Evolutionary conservation across 2,888 invertebrate species (phyloP), one percentile per base, ranked within the genome.

Genomic region (Drosophila neotestacea): DNA sequence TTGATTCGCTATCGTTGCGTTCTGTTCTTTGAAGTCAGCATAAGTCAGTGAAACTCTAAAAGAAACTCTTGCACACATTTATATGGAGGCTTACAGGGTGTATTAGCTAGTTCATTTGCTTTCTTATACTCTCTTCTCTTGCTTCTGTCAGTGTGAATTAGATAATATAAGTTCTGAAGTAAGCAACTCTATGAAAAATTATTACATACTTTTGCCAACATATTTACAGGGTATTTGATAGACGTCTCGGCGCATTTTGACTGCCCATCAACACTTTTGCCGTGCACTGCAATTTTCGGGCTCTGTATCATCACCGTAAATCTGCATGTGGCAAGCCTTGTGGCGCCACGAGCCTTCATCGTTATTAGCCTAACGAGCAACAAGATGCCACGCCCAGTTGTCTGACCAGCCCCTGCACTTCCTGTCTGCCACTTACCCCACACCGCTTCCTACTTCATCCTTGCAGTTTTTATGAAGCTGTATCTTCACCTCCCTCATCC

Each of bases 291-390:
- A 50, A 52, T 56, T 69, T 77, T 71, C 6, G 61, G 50, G 22
- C 28, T n/a, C 61, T 63, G 50, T 67, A 72, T 71, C 70, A 50
- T 63, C 50, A 62, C 50, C 71, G 73, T 70, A 73, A 73, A 73
- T 76, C 68, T 67, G 69, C 65, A 62, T 62, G 65, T 44, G 38
- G 44, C 47, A 38, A n/a, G 38, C 27, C 27, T 39, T 32, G 51
- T 46, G 54, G 59, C 42, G 71, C 63, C 60, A 22, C 51, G 47
- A 70, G 66, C 64, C 63, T 36, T 70, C 46, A 46, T 16, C 75
- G 71, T 74, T 81, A 81, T 84, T 81, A 72, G 70, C 58, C 77
- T 82, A 82, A 82, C 81, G 79, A 82, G 85, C 81, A 84, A 76
- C 76, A 83, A 78, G 81, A 76, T 73, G 79, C 71, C 60, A 50